These are phyloP conservation scores for Loxodonta africana DNA, from an alignment of 2,113 vertebrate species.

Conservation along the genomic window DNA sequence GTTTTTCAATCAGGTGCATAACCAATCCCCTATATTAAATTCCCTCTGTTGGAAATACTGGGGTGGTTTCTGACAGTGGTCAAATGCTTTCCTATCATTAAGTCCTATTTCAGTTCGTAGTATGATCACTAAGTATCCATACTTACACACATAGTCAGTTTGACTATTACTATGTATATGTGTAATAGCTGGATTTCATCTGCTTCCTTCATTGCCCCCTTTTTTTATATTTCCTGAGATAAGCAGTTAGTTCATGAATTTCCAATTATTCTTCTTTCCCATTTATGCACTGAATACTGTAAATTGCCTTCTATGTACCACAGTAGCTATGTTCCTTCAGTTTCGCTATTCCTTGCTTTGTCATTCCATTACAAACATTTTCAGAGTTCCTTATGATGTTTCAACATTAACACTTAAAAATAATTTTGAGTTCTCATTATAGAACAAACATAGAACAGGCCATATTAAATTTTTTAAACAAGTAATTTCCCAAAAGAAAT, in stretches of 20 bases:
- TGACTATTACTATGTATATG: neutral
- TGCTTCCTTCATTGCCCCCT: neutral
- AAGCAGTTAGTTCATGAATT: neutral
- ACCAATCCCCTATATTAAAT: neutral
- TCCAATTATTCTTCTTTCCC: neutral
- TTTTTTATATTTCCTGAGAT: neutral
- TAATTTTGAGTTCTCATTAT: neutral
- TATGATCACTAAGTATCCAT: neutral
- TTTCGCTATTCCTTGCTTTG: neutral
- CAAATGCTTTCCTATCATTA: neutral
- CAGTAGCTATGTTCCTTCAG: neutral
- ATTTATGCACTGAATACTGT: neutral
- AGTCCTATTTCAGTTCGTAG: neutral
- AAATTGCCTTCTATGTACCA: neutral
- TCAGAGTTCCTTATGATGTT: neutral
- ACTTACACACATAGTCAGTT: neutral
- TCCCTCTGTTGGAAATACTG: neutral
- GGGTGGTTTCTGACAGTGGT: neutral
- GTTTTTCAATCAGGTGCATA: neutral
- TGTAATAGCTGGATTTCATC: neutral
- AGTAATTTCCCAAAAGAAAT: neutral
- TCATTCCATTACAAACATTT: neutral
- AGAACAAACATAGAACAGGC: neutral
- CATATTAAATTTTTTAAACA: neutral
- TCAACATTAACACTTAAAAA: constrained; percentile 10